Evolutionary conservation across 2,797 vertebrate genomes (phyloP).

Genomic region (Oceanodroma leucorhoa): DNA sequence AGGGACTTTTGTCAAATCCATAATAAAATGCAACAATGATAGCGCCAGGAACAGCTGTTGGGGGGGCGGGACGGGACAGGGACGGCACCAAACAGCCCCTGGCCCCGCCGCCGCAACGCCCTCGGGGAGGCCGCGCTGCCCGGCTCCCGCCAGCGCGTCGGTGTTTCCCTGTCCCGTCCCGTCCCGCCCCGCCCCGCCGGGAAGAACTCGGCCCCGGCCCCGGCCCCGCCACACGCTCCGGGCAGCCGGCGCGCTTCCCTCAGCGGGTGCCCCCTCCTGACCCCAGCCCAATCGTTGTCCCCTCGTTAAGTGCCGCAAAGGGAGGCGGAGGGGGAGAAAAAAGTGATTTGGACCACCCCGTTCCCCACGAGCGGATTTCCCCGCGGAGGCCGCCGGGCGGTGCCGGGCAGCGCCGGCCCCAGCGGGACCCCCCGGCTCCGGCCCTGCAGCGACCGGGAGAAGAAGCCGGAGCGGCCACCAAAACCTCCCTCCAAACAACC

Average conservation of each 20-base stretch:
- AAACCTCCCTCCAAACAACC: too few relatives aligned
- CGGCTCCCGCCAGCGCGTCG: background rate
- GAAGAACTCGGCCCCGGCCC: background rate
- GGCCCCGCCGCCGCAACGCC: background rate
- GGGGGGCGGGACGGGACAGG: background rate
- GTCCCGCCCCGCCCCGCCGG: background rate
- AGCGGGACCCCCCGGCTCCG: background rate
- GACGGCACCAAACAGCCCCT: background rate
- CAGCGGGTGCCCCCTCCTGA: background rate
- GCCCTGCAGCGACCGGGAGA: background rate
- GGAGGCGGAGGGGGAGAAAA: background rate
- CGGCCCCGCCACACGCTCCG: background rate
- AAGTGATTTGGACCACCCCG: background rate
- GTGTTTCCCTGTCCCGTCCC: background rate
- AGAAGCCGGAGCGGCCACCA: background rate
- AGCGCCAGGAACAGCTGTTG: slow-evolving; percentile 49
- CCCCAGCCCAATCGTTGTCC: background rate
- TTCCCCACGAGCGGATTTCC: background rate
- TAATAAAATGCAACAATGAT: slow-evolving; percentile 25
- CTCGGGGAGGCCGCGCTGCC: background rate
- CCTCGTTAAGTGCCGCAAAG: background rate
- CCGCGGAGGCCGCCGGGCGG: background rate
- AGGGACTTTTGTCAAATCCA: slow-evolving; percentile 37
- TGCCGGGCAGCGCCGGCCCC: background rate
- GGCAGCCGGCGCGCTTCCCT: background rate